Conservation (phyloP, 2,113 vertebrate species). For the Pelvicachromis taeniatus region DNA sequence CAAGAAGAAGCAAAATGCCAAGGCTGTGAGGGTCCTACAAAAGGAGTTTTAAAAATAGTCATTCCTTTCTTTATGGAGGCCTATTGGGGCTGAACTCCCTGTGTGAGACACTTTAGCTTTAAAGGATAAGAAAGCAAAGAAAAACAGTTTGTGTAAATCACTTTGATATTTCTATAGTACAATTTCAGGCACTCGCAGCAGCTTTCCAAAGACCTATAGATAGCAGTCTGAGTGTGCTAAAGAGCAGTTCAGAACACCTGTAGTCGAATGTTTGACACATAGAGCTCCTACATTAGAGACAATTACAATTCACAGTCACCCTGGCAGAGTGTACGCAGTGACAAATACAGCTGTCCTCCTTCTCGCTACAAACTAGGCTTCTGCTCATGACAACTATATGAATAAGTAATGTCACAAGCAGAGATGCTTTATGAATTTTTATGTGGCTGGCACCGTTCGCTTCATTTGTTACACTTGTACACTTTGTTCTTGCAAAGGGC, state of each 20-base stretch:
- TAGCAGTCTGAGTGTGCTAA: neutral
- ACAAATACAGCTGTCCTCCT: slow-evolving; percentile 53
- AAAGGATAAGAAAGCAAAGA: neutral
- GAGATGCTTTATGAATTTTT: slow-evolving; percentile 35
- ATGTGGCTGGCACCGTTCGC: neutral
- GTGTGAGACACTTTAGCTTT: slow-evolving; percentile 11
- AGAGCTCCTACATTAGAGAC: neutral
- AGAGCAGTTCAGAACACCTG: slow-evolving; percentile 27
- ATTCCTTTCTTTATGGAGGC: neutral
- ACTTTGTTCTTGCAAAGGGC: slow-evolving; percentile 31
- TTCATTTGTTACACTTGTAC: slow-evolving; percentile 12
- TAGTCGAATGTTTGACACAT: neutral
- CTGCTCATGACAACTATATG: slow-evolving; percentile 56
- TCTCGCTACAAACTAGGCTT: slow-evolving; percentile 12
- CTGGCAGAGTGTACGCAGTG: slow-evolving; percentile 15
- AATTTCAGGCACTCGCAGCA: neutral
- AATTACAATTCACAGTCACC: slow-evolving; percentile 10
- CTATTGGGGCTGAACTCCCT: neutral
- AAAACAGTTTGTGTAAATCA: neutral
- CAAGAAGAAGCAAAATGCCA: slow-evolving; percentile 33
- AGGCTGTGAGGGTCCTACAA: slow-evolving; percentile 15
- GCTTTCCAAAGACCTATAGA: neutral
- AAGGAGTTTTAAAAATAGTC: slow-evolving; percentile 24
- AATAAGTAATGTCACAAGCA: slow-evolving; percentile 46
- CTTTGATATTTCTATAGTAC: neutral